These are phyloP conservation scores for Euwallacea similis DNA, from an alignment of 1,140 invertebrate genomes.

Conservation along the genomic window DNA sequence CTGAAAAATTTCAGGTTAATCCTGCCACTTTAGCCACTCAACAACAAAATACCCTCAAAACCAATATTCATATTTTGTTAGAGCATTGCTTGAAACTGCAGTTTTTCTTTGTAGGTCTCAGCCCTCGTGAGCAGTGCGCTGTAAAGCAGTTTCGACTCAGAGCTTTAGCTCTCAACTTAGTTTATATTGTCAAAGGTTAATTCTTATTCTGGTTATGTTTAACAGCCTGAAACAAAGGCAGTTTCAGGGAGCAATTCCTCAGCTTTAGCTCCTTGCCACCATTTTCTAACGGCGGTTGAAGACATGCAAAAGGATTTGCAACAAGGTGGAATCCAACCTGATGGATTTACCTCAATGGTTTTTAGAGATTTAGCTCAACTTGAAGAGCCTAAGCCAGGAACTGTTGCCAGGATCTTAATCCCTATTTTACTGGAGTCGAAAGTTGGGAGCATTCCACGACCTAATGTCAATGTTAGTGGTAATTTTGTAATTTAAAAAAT, in stretches of 20 bases:
- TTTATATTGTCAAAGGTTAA: constrained; percentile 66
- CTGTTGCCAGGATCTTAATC: constrained; percentile 76
- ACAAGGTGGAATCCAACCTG: constrained; percentile 60
- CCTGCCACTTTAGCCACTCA: constrained; percentile 55
- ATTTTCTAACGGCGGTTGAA: constrained; percentile 53
- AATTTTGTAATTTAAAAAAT: neutral
- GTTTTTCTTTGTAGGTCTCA: constrained; percentile 81
- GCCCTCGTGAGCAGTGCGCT: constrained; percentile 70
- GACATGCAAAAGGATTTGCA: constrained; percentile 50
- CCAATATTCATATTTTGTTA: constrained; percentile 63
- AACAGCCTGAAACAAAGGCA: neutral
- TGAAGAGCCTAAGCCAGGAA: constrained; percentile 83
- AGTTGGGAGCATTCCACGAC: constrained; percentile 61
- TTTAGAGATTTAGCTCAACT: constrained; percentile 76
- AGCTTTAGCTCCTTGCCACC: constrained; percentile 58
- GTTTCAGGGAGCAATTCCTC: constrained; percentile 49
- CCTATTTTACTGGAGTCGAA: constrained; percentile 73
- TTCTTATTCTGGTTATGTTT: constrained; percentile 30
- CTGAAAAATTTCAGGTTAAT: constrained; percentile 54
- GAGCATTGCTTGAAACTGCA: constrained; percentile 77
- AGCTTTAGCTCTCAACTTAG: constrained; percentile 80
- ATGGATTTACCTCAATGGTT: constrained; percentile 78
- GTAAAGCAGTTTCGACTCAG: constrained; percentile 84
- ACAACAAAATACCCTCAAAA: constrained; percentile 59
- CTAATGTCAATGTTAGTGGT: constrained; percentile 59